phyloP scores from a whole-genome alignment of 2,113 vertebrate species.

The Strix aluco region DNA sequence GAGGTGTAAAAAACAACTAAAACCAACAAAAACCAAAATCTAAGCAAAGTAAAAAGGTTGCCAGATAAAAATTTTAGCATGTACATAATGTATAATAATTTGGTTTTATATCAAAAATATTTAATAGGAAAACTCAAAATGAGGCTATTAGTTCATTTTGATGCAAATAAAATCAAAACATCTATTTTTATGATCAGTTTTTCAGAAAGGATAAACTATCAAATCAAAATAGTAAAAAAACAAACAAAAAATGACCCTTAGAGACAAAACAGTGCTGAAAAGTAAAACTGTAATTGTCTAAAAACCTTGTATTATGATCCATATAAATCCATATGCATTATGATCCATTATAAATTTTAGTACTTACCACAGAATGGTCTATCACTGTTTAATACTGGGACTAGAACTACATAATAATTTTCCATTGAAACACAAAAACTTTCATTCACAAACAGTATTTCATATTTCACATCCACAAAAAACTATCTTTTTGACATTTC shows the following conservation, averaged over 20 bases:
- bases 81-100: not conserved
- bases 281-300: not conserved
- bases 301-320: not conserved
- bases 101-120: not conserved
- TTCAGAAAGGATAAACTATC: not conserved
- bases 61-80: not conserved
- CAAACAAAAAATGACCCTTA: not conserved
- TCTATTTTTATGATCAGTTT: not conserved
- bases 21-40: accelerated
- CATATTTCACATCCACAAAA: not conserved
- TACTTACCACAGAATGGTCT: not conserved
- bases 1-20: not conserved
- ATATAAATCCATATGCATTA: not conserved
- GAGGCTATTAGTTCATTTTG: not conserved
- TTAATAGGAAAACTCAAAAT: not conserved
- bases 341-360: not conserved
- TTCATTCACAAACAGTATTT: not conserved
- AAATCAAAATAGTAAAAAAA: not conserved
- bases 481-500: accelerated
- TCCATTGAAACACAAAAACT: not conserved
- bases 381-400: not conserved
- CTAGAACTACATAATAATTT: not conserved
- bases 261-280: not conserved
- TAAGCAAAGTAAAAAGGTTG: not conserved
- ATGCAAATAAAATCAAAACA: not conserved